Evolutionary conservation across 2,797 vertebrate species (phyloP).

Genomic region (Tokudaia tokunoshimensis): DNA sequence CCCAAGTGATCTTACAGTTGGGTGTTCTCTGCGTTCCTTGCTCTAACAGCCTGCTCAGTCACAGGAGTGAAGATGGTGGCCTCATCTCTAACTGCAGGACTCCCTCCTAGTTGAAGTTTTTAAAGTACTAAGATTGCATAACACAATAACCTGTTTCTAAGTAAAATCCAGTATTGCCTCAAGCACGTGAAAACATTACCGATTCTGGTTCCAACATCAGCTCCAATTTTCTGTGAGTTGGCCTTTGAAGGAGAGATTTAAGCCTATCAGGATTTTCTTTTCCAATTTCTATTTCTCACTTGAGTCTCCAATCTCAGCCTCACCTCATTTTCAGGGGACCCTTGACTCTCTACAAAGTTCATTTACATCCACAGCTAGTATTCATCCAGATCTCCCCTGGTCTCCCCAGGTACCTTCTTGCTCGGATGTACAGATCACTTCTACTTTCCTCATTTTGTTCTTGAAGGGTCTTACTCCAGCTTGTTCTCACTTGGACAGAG

Average conservation of each 20-base stretch:
- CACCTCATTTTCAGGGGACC: neutral
- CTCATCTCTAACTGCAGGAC: too few species aligned
- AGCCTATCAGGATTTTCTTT: neutral
- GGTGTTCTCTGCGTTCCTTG: too few species aligned
- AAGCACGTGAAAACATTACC: neutral
- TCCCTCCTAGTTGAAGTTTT: neutral
- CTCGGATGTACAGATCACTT: neutral
- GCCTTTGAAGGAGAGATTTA: neutral
- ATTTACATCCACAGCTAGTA: neutral
- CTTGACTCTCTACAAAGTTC: neutral
- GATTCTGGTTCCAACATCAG: neutral
- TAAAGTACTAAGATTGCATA: neutral
- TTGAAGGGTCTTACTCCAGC: constrained; percentile 1
- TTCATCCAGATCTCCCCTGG: neutral
- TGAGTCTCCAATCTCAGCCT: neutral
- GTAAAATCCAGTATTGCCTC: neutral
- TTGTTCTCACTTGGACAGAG: constrained; percentile 53
- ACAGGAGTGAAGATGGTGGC: too few species aligned
- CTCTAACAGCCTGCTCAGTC: too few species aligned
- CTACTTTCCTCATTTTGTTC: constrained; percentile 8
- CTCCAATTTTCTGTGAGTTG: neutral
- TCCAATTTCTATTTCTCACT: neutral
- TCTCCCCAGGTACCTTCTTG: neutral
- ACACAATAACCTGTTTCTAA: constrained; percentile 1
- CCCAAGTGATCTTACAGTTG: too few species aligned